Evolutionary conservation across 2,888 invertebrate species (phyloP).

Genomic region (Lydus trimaculatus): DNA sequence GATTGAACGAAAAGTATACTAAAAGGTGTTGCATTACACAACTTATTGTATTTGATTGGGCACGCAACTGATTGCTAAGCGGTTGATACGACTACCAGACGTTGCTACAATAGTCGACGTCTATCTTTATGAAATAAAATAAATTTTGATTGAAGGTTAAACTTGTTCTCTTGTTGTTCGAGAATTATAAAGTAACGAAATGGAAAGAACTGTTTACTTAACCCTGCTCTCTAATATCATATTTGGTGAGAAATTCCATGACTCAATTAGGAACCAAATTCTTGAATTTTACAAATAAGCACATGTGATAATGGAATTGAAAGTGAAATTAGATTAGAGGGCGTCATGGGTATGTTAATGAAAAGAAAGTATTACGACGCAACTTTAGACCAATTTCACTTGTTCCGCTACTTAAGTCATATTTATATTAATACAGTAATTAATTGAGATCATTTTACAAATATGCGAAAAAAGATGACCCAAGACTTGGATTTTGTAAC

Average conservation of each 20-base stretch:
- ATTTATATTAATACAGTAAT: background rate
- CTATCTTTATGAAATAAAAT: background rate
- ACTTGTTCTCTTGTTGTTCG: too few relatives aligned
- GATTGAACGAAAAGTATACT: too few relatives aligned
- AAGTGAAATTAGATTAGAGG: conserved; percentile 30
- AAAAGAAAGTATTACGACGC: conserved; percentile 31
- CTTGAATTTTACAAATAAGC: background rate
- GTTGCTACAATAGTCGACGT: too few relatives aligned
- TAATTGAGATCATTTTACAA: background rate
- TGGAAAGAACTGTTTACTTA: background rate
- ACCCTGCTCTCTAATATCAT: background rate
- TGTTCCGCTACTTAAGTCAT: background rate
- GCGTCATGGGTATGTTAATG: conserved; percentile 26
- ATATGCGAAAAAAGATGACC: background rate
- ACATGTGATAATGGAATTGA: background rate
- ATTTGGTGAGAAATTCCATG: background rate
- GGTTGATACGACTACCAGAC: background rate
- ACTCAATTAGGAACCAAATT: background rate
- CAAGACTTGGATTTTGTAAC: background rate
- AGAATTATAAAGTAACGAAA: background rate
- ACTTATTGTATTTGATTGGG: too few relatives aligned
- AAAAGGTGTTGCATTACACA: too few relatives aligned
- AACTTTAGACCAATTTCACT: background rate
- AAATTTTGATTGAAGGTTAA: too few relatives aligned
- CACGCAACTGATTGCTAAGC: too few relatives aligned